These are phyloP conservation scores for Ia io DNA, from an alignment of 2,113 vertebrate genomes.

Conservation along the genomic window DNA sequence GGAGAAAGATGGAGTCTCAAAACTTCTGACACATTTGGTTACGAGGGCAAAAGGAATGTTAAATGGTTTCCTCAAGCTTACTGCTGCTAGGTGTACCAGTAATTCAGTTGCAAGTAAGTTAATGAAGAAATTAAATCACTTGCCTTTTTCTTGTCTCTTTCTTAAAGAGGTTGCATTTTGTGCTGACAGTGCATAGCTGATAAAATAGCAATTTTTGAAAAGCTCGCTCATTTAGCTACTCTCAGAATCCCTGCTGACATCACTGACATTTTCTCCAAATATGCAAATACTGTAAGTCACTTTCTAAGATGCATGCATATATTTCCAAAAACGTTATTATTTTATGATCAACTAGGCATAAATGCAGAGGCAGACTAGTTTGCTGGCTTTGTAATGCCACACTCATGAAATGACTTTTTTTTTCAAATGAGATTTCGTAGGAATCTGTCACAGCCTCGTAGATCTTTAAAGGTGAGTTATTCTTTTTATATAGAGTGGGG, in stretches of 20 bases:
- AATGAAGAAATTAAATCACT: slow-evolving; percentile 82
- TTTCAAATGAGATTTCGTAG: slow-evolving; percentile 63
- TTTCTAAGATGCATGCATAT: slow-evolving; percentile 72
- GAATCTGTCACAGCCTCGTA: slow-evolving; percentile 68
- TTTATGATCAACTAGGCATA: slow-evolving; percentile 79
- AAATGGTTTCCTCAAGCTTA: slow-evolving; percentile 37
- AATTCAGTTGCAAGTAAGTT: slow-evolving; percentile 69
- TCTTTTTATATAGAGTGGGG: slow-evolving; percentile 62
- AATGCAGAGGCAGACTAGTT: slow-evolving; percentile 64
- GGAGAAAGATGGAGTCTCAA: background rate
- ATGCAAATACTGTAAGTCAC: slow-evolving; percentile 58
- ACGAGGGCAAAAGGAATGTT: background rate
- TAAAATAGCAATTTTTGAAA: slow-evolving; percentile 74
- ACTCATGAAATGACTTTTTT: slow-evolving; percentile 70
- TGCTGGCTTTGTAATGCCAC: slow-evolving; percentile 62
- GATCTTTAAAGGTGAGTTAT: slow-evolving; percentile 73
- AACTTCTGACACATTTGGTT: slow-evolving; percentile 31
- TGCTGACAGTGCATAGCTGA: slow-evolving; percentile 70
- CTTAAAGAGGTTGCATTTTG: slow-evolving; percentile 73
- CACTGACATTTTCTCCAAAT: slow-evolving; percentile 77
- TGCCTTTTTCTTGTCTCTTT: slow-evolving; percentile 69
- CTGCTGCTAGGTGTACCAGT: slow-evolving; percentile 33
- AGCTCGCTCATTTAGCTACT: slow-evolving; percentile 73
- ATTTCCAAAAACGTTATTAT: slow-evolving; percentile 77
- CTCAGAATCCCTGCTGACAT: slow-evolving; percentile 74